phyloP scores from a whole-genome alignment of 2,113 vertebrate genomes.

The Alligator mississippiensis region DNA sequence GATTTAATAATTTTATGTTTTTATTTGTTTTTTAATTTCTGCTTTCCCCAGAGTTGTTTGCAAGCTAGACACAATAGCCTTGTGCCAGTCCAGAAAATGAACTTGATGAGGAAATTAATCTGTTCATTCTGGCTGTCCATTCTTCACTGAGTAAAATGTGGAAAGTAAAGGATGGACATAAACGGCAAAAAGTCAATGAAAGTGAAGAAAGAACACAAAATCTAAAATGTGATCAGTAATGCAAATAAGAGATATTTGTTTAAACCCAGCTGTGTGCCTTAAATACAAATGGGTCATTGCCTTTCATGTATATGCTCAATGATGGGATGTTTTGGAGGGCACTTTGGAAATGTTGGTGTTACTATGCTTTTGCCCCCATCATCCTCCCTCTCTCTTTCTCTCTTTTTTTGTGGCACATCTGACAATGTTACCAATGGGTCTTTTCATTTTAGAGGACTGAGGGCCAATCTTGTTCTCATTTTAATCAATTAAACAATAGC shows the following conservation, averaged over 20 bases:
- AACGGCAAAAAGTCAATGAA: neutral
- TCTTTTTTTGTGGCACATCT: neutral
- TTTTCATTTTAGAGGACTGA: neutral
- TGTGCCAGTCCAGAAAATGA: neutral
- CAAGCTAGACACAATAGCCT: neutral
- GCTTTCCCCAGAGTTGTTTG: neutral
- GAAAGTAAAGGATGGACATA: neutral
- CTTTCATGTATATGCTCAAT: neutral
- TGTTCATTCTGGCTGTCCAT: neutral
- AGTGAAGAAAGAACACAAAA: neutral
- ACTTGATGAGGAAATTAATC: neutral
- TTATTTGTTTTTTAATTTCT: neutral
- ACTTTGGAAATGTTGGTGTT: neutral
- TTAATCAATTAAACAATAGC: neutral
- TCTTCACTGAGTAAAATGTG: neutral
- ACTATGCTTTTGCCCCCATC: neutral
- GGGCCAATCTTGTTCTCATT: neutral
- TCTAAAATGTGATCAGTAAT: neutral
- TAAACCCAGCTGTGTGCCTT: slow-evolving; percentile 4
- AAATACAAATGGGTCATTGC: neutral
- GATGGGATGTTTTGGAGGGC: neutral
- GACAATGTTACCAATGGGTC: neutral
- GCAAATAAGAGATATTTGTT: neutral
- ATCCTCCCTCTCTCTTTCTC: neutral
- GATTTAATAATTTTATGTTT: neutral